A percentile compares a stretch with the other conserved stretches of the same genome.
phyloP scores from a whole-genome alignment of 2,113 vertebrate genomes.

The Hylia prasina region DNA sequence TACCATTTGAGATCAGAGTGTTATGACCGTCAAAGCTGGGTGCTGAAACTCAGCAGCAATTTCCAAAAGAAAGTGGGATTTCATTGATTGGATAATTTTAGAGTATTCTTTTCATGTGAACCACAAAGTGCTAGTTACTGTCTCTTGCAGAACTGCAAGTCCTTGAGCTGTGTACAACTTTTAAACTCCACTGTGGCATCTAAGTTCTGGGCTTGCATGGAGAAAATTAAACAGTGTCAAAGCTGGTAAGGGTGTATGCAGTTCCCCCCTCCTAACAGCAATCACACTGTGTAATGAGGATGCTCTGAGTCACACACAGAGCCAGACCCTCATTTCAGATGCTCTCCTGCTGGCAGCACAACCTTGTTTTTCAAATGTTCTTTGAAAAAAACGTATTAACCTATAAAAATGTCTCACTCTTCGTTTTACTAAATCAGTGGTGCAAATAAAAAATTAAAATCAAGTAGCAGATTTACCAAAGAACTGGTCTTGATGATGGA shows the following conservation, averaged over 20 bases:
- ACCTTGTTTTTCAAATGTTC: background rate
- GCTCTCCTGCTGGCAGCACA: background rate
- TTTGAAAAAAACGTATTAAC: background rate
- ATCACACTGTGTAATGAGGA: slow-evolving; percentile 6
- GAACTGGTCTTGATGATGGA: slow-evolving; percentile 89
- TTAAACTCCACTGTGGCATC: background rate
- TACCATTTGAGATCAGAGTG: background rate
- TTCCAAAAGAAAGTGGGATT: slow-evolving; percentile 28
- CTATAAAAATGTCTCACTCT: background rate
- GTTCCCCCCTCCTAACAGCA: background rate
- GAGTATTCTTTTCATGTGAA: slow-evolving; percentile 13
- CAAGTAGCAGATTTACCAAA: slow-evolving; percentile 66
- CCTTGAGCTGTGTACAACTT: background rate
- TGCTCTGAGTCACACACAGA: slow-evolving; percentile 32
- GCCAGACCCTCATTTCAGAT: slow-evolving; percentile 14
- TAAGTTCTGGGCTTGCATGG: slow-evolving; percentile 3
- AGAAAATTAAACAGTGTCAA: slow-evolving; percentile 36
- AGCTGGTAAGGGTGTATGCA: background rate
- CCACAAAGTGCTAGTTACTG: slow-evolving; percentile 44
- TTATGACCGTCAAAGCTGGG: background rate
- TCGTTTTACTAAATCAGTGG: background rate
- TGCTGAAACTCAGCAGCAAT: background rate
- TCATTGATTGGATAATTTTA: slow-evolving; percentile 53
- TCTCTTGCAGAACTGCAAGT: background rate
- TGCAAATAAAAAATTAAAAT: background rate